Evolutionary conservation across 2,888 invertebrate genomes (phyloP).

Genomic region (Branchellion lobata): DNA sequence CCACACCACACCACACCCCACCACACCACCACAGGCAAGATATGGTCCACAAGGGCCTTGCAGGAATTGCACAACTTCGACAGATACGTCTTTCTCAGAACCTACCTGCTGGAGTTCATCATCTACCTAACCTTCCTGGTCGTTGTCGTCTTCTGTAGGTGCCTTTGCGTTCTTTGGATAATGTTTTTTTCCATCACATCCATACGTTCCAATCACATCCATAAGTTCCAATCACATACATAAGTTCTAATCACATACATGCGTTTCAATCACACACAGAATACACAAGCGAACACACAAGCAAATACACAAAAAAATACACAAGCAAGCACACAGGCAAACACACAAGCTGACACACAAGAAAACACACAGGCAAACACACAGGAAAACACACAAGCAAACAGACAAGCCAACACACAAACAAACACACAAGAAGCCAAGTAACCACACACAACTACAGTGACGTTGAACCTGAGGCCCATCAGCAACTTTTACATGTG

Average conservation of each 20-base stretch:
- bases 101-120: conserved; percentile 32
- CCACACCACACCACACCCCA: no score
- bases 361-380: no score
- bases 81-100: conserved; percentile 27
- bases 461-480: not conserved
- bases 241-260: no score
- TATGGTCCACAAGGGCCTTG: conserved; percentile 35
- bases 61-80: conserved; percentile 23
- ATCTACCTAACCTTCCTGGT: conserved; percentile 30
- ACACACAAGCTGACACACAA: no score
- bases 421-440: not conserved
- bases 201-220: no score
- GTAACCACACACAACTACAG: conserved; percentile 5
- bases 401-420: no score
- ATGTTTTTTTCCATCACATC: not conserved
- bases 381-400: no score
- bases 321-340: no score
- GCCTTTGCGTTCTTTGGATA: not conserved
- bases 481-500: conserved; percentile 25
- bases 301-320: no score
- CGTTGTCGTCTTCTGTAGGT: conserved; percentile 20
- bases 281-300: no score
- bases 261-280: no score
- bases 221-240: no score
- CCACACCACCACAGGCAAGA: not conserved